phyloP scores from a whole-genome alignment of 2,797 vertebrate genomes.

The Sphaeramia orbicularis region DNA sequence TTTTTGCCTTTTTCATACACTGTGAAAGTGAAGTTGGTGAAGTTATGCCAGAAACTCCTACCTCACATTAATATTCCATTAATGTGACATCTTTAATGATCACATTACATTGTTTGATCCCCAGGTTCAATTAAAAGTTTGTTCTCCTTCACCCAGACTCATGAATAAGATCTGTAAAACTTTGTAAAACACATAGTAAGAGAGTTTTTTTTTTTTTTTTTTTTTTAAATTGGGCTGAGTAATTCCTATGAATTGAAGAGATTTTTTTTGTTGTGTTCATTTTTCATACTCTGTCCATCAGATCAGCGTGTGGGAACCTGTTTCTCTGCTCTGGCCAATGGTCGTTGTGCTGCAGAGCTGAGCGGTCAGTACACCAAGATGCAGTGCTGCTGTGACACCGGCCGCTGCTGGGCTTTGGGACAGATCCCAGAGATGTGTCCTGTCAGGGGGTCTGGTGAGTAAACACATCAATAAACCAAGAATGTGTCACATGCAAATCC shows the following conservation, averaged over 20 bases:
- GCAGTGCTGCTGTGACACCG: conserved; percentile 96
- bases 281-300: conserved; percentile 62
- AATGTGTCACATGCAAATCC: conserved; percentile 4
- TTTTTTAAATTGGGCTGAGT: neutral
- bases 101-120: too few species aligned
- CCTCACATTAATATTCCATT: too few species aligned
- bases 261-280: neutral
- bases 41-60: too few species aligned
- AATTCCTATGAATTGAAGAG: neutral
- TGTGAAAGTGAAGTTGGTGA: too few species aligned
- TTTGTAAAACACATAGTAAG: neutral
- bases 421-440: conserved; percentile 96
- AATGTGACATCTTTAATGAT: too few species aligned
- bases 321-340: conserved; percentile 92
- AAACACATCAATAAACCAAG: conserved; percentile 6
- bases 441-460: conserved; percentile 93
- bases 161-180: neutral
- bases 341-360: conserved; percentile 92
- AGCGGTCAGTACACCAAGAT: conserved; percentile 92
- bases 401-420: conserved; percentile 94
- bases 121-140: too few species aligned
- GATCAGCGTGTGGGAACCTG: conserved; percentile 95
- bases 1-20: too few species aligned
- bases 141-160: too few species aligned
- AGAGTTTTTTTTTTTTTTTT: too few species aligned